Conservation (phyloP, 2,888 invertebrate species). For the Drosophila helvetica region DNA sequence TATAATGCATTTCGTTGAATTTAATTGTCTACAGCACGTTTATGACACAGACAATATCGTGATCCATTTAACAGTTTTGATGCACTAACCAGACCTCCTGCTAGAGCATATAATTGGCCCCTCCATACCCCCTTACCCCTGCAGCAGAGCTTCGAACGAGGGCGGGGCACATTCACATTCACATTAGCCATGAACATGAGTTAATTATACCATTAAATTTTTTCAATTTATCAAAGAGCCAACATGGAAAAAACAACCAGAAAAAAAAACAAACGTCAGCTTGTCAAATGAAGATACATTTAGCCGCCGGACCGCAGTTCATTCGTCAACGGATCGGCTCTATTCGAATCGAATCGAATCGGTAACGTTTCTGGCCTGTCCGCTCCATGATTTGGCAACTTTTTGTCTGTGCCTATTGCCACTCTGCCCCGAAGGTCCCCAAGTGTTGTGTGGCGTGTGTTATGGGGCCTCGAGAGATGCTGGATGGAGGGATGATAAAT, state of each 20-base stretch:
- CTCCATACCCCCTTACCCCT: not conserved
- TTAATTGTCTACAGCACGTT: not conserved
- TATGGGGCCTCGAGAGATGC: slow-evolving; percentile 2
- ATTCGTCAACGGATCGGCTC: slow-evolving; percentile 7
- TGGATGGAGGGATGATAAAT: slow-evolving; percentile 26
- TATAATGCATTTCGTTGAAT: not conserved
- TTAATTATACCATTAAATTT: slow-evolving; percentile 66
- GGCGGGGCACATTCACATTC: slow-evolving; percentile 51
- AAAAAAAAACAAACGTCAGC: slow-evolving; percentile 53
- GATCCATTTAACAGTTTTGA: slow-evolving; percentile 25
- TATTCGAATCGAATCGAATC: not conserved
- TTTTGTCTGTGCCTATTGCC: slow-evolving; percentile 30
- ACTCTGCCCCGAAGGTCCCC: slow-evolving; percentile 20
- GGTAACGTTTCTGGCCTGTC: not conserved
- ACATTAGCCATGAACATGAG: slow-evolving; percentile 66
- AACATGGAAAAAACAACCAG: slow-evolving; percentile 48
- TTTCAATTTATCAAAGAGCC: slow-evolving; percentile 68
- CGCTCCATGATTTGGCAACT: slow-evolving; percentile 59
- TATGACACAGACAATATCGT: slow-evolving; percentile 18
- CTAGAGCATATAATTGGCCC: slow-evolving; percentile 46
- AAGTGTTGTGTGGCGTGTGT: slow-evolving; percentile 49
- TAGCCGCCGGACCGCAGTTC: slow-evolving; percentile 18
- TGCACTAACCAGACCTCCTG: slow-evolving; percentile 11
- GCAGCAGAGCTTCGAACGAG: not conserved
- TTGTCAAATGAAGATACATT: slow-evolving; percentile 61